Evolutionary conservation across 2,797 vertebrate species (phyloP).

Genomic region (Salmo trutta): DNA sequence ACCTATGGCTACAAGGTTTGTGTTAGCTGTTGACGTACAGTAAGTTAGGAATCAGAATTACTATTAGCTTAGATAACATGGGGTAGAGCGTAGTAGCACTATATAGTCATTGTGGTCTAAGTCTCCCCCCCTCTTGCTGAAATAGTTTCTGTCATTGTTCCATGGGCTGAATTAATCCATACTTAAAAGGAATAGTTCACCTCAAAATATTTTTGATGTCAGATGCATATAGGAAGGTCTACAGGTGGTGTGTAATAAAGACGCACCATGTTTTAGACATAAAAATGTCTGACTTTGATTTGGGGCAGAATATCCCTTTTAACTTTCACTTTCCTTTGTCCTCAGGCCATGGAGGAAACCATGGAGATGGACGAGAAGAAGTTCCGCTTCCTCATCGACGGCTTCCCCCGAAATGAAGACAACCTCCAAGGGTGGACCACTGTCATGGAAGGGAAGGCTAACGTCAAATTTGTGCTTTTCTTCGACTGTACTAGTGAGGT

Average conservation of each 20-base stretch:
- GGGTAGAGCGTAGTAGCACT: too few relatives aligned
- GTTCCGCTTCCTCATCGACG: constrained; percentile 95
- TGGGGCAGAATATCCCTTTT: background rate
- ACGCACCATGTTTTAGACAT: too few relatives aligned
- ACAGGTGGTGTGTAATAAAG: too few relatives aligned
- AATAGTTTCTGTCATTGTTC: too few relatives aligned
- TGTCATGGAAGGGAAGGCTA: constrained; percentile 89
- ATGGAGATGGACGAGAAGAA: constrained; percentile 83
- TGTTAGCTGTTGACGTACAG: background rate
- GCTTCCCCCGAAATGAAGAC: constrained; percentile 96
- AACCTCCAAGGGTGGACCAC: constrained; percentile 93
- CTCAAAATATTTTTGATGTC: too few relatives aligned
- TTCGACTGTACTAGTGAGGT: constrained; percentile 96
- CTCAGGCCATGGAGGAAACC: constrained; percentile 92
- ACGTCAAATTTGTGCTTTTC: constrained; percentile 96
- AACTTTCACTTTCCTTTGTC: background rate
- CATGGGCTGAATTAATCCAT: too few relatives aligned
- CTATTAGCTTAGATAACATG: background rate
- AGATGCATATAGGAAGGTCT: too few relatives aligned
- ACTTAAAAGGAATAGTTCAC: too few relatives aligned
- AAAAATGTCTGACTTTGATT: background rate
- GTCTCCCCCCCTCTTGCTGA: too few relatives aligned
- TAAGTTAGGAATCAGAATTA: background rate
- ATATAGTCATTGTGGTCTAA: too few relatives aligned
- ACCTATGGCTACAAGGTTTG: constrained; percentile 2